Evolutionary conservation across 2,113 vertebrate genomes (phyloP).

Genomic region (Emydura subglobosa): DNA sequence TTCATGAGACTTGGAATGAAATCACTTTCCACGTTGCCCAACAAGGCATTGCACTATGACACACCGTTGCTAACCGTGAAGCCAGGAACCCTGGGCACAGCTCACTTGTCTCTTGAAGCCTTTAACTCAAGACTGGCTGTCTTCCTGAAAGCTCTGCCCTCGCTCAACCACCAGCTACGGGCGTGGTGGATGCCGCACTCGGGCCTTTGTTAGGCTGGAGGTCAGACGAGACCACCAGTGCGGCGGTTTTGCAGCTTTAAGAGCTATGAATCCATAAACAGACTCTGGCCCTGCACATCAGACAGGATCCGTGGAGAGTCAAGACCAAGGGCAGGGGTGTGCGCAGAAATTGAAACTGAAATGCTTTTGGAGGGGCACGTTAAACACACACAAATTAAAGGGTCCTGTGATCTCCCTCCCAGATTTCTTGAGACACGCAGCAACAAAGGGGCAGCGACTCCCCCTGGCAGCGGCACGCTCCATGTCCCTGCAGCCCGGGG

Average conservation of each 20-base stretch:
- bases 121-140: background rate
- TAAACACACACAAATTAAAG: no score
- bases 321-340: background rate
- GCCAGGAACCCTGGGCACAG: background rate
- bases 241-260: background rate
- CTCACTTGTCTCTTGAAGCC: background rate
- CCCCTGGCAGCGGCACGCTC: no score
- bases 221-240: background rate
- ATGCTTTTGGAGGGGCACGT: no score
- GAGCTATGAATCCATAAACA: background rate
- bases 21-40: background rate
- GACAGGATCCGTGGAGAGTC: background rate
- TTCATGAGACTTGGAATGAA: background rate
- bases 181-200: no score
- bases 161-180: background rate
- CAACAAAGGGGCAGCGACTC: no score
- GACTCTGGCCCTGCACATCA: background rate
- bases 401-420: no score
- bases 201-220: background rate
- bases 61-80: background rate
- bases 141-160: background rate
- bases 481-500: no score
- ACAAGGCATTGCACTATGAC: background rate
- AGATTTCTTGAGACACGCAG: no score
- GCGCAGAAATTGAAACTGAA: no score